Evolutionary conservation across 2,113 vertebrate species (phyloP).

Genomic region (Silurus asotus): DNA sequence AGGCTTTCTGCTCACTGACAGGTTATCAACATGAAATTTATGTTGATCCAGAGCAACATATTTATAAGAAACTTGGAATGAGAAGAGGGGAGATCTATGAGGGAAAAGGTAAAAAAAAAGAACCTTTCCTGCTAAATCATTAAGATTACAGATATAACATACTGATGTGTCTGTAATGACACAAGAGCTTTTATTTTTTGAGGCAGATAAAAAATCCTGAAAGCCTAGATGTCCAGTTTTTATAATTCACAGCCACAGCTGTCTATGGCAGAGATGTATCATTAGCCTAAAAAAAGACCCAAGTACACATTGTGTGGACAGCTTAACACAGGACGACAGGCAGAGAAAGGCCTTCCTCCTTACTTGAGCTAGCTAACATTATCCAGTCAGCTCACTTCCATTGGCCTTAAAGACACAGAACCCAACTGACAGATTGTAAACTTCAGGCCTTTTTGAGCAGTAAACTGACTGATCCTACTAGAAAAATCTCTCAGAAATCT

Average conservation of each 20-base stretch:
- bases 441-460: neutral
- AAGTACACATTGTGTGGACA: neutral
- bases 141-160: too few species aligned
- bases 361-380: neutral
- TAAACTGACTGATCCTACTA: neutral
- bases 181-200: neutral
- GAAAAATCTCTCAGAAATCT: neutral
- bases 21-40: constrained; percentile 89
- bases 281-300: neutral
- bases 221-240: neutral
- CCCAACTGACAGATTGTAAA: neutral
- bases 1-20: constrained; percentile 88
- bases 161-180: neutral
- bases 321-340: neutral
- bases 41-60: constrained; percentile 84
- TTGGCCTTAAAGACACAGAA: neutral
- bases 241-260: neutral
- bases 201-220: neutral
- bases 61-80: constrained; percentile 88
- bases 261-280: neutral
- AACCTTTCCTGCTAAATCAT: neutral
- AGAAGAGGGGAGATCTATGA: constrained; percentile 81
- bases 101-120: constrained; percentile 72
- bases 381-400: neutral
- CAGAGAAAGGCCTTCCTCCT: neutral